Percentiles rank a stretch among this genome's conserved stretches.
Conservation (phyloP, 1,140 invertebrate genomes). For the Nixonia krombeini region DNA sequence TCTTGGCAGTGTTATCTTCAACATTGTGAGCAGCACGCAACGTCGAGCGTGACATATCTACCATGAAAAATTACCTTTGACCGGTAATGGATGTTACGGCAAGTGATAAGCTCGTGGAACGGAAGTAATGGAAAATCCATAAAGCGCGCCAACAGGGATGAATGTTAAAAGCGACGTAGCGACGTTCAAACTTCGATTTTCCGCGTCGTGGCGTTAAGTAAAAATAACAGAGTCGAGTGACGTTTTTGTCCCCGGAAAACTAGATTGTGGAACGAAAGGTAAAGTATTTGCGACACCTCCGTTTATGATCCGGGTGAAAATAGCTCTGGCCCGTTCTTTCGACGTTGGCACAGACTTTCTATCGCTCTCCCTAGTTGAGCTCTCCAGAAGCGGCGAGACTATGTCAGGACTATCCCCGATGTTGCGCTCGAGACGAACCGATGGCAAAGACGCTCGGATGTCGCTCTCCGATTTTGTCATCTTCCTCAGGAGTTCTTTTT, state of each 20-base stretch:
- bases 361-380: background rate
- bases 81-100: constrained; percentile 51
- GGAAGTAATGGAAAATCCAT: constrained; percentile 68
- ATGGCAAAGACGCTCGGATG: constrained; percentile 34
- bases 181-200: constrained; percentile 47
- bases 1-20: constrained; percentile 66
- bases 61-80: constrained; percentile 73
- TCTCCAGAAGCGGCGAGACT: constrained; percentile 4
- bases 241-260: too few relatives aligned
- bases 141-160: constrained; percentile 58
- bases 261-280: too few relatives aligned
- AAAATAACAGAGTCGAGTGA: constrained; percentile 13
- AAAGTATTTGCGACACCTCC: constrained; percentile 24
- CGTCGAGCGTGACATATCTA: constrained; percentile 67
- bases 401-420: constrained; percentile 53
- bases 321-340: constrained; percentile 51
- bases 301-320: constrained; percentile 60
- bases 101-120: constrained; percentile 38
- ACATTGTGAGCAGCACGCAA: constrained; percentile 61
- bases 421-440: constrained; percentile 46
- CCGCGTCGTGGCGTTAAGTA: constrained; percentile 24
- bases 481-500: constrained; percentile 31
- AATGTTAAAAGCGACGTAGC: constrained; percentile 63
- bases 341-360: constrained; percentile 6
- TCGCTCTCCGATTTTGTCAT: constrained; percentile 60